Percentiles rank a stretch among this genome's conserved stretches.
Evolutionary conservation across 2,113 vertebrate genomes (phyloP).

Genomic region (Leptobrachium ailaonicum): DNA sequence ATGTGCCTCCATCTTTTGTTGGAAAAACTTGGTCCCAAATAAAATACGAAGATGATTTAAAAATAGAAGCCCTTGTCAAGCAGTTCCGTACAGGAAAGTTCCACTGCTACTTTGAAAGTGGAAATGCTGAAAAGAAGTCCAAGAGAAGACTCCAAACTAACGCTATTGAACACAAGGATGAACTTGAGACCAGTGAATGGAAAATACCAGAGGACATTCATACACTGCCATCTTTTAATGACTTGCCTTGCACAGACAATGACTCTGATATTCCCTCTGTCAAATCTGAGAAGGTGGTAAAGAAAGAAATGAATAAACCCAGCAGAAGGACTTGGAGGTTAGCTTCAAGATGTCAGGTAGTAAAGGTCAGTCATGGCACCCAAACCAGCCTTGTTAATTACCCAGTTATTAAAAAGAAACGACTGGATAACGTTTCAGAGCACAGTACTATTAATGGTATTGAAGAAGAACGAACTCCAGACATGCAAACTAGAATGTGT

Average conservation of each 20-base stretch:
- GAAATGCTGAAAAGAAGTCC: slow-evolving; percentile 63
- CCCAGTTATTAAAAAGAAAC: slow-evolving; percentile 68
- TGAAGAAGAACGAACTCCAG: slow-evolving; percentile 69
- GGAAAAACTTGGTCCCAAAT: slow-evolving; percentile 86
- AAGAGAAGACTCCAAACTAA: slow-evolving; percentile 53
- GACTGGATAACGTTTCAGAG: slow-evolving; percentile 53
- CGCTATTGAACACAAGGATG: slow-evolving; percentile 33
- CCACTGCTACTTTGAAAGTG: slow-evolving; percentile 81
- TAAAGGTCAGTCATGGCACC: slow-evolving; percentile 82
- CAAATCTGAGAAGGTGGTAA: slow-evolving; percentile 54
- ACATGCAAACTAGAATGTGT: slow-evolving; percentile 65
- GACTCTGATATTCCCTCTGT: slow-evolving; percentile 54
- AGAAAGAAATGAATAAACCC: slow-evolving; percentile 55
- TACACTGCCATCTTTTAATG: slow-evolving; percentile 61
- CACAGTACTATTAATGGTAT: slow-evolving; percentile 40
- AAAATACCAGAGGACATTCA: slow-evolving; percentile 49
- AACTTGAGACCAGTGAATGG: slow-evolving; percentile 30
- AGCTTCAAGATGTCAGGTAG: slow-evolving; percentile 82
- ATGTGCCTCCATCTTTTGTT: slow-evolving; percentile 83
- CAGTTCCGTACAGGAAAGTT: slow-evolving; percentile 80
- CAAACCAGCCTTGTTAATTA: slow-evolving; percentile 72
- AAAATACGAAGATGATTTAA: slow-evolving; percentile 80
- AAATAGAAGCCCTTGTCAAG: slow-evolving; percentile 76
- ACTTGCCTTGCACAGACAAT: slow-evolving; percentile 51
- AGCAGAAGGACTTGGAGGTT: slow-evolving; percentile 65